phyloP scores from a whole-genome alignment of 1,140 invertebrate genomes.

The Bombus haemorrhoidalis region DNA sequence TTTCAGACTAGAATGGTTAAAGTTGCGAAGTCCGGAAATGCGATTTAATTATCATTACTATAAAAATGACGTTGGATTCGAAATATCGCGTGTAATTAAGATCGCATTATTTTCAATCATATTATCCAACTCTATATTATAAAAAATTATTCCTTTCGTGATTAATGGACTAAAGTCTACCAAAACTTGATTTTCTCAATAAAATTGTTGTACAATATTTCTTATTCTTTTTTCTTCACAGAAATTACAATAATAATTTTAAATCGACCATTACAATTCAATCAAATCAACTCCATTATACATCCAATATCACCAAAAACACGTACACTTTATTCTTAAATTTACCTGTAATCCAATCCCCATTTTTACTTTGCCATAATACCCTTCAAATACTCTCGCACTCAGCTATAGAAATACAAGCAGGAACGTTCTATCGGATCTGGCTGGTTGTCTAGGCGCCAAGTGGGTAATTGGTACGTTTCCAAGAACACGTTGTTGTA shows the following conservation, averaged over 20 bases:
- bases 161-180: too few relatives aligned
- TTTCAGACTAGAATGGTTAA: neutral
- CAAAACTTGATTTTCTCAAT: too few relatives aligned
- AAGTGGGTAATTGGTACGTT: conserved; percentile 37
- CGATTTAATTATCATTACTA: neutral
- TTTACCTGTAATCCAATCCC: too few relatives aligned
- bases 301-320: too few relatives aligned
- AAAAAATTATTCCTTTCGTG: too few relatives aligned
- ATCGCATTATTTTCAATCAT: neutral
- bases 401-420: neutral
- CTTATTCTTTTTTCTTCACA: too few relatives aligned
- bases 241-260: too few relatives aligned
- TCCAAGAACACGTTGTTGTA: conserved; percentile 36
- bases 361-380: neutral
- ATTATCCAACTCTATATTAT: too few relatives aligned
- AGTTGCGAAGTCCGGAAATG: neutral
- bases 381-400: neutral
- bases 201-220: too few relatives aligned
- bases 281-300: too few relatives aligned
- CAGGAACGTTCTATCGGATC: neutral
- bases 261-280: too few relatives aligned
- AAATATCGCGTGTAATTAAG: neutral
- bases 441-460: neutral
- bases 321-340: too few relatives aligned
- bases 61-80: neutral